phyloP scores from a whole-genome alignment of 2,888 invertebrate genomes.

The Lasioglossum oenotherae region DNA sequence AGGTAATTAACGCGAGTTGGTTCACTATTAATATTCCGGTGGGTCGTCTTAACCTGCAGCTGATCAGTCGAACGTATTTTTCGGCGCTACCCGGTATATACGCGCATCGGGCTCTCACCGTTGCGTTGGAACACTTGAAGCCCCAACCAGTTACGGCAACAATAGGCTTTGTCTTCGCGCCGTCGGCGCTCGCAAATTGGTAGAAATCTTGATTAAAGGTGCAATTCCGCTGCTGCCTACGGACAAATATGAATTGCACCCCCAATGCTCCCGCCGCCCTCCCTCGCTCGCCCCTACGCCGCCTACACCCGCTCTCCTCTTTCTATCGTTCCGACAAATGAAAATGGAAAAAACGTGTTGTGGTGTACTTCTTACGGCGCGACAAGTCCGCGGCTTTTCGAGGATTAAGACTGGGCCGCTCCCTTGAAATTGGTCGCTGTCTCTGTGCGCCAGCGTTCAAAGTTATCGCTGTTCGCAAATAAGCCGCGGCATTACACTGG shows the following conservation, averaged over 20 bases:
- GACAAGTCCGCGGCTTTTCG: constrained; percentile 51
- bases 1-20: neutral
- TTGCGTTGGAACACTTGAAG: constrained; percentile 84
- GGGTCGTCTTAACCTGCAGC: neutral
- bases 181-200: constrained; percentile 84
- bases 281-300: neutral
- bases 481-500: neutral
- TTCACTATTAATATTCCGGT: neutral
- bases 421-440: constrained; percentile 30
- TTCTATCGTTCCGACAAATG: constrained; percentile 66
- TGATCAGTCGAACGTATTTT: constrained; percentile 22
- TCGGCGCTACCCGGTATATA: constrained; percentile 70
- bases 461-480: neutral
- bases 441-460: neutral
- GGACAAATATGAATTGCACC: constrained; percentile 81
- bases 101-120: constrained; percentile 75
- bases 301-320: neutral
- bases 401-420: constrained; percentile 54
- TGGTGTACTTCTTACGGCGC: constrained; percentile 52
- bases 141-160: constrained; percentile 84
- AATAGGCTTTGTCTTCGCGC: constrained; percentile 84
- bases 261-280: constrained; percentile 62
- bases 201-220: constrained; percentile 85
- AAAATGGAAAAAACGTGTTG: constrained; percentile 72
- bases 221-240: constrained; percentile 81